A percentile compares a stretch with the other conserved stretches of the same genome.
These are phyloP conservation scores for Panthera tigris DNA, from an alignment of 2,113 vertebrate genomes.

Conservation along the genomic window DNA sequence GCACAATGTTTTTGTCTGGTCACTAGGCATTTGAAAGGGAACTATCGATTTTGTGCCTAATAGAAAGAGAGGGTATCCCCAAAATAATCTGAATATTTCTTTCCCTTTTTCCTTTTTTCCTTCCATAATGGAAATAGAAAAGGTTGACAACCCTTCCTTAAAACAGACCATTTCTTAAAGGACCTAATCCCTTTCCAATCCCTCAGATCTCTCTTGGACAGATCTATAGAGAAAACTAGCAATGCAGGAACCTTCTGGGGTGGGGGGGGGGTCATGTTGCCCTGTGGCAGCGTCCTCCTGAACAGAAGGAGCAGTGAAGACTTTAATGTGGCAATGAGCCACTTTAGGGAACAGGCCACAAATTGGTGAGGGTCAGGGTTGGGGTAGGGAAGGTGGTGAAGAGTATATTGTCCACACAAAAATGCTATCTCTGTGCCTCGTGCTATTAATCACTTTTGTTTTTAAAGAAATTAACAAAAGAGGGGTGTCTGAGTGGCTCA, in stretches of 20 bases:
- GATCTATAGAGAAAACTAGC: not conserved
- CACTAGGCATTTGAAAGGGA: not conserved
- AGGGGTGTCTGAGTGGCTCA: not conserved
- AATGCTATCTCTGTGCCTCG: not conserved
- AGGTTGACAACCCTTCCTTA: not conserved
- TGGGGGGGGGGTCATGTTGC: too few relatives aligned
- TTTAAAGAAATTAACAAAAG: not conserved
- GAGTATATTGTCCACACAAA: not conserved
- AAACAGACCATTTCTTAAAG: not conserved
- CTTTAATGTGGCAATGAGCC: not conserved
- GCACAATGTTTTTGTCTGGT: not conserved
- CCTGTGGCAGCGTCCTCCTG: too few relatives aligned
- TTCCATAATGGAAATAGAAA: not conserved
- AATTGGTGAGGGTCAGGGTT: accelerated
- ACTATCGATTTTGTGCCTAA: not conserved
- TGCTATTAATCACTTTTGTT: not conserved
- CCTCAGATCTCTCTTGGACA: not conserved
- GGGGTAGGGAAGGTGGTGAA: not conserved
- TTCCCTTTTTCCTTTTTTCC: not conserved
- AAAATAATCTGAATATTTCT: not conserved
- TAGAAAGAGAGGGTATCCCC: not conserved
- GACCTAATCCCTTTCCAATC: not conserved
- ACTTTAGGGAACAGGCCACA: not conserved
- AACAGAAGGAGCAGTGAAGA: not conserved
- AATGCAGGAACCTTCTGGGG: too few relatives aligned